phyloP scores from a whole-genome alignment of 1,140 invertebrate species.

The Anoplolepis gracilipes region DNA sequence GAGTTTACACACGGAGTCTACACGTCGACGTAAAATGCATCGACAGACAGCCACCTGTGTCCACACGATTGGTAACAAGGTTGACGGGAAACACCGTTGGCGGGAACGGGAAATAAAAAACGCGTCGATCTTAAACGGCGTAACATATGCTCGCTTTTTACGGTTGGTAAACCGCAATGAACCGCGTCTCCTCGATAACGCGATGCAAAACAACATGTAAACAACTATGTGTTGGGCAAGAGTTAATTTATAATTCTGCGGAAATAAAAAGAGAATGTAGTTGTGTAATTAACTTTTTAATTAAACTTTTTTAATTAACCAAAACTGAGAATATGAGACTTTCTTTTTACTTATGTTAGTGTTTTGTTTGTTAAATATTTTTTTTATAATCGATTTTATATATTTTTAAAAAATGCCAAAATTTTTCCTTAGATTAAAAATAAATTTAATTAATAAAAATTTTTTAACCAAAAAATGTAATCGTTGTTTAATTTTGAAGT shows the following conservation, averaged over 20 bases:
- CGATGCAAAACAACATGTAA: slow-evolving; percentile 9
- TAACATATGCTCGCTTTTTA: slow-evolving; percentile 48
- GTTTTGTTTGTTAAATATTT: not conserved
- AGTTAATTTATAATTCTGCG: slow-evolving; percentile 16
- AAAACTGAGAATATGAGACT: no score
- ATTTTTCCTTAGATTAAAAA: no score
- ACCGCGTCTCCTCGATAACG: slow-evolving; percentile 34
- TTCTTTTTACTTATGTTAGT: not conserved
- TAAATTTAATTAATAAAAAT: not conserved
- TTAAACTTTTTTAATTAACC: no score
- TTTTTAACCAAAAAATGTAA: not conserved
- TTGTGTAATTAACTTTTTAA: no score
- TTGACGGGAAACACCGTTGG: not conserved
- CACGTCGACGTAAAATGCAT: slow-evolving; percentile 69
- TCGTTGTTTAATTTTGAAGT: not conserved
- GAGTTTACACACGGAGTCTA: slow-evolving; percentile 68
- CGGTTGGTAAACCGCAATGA: slow-evolving; percentile 34
- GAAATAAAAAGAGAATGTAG: no score
- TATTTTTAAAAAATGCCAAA: not conserved
- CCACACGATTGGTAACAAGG: slow-evolving; percentile 56
- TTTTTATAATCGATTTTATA: not conserved
- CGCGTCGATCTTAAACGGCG: not conserved
- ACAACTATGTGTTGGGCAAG: not conserved
- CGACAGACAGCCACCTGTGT: slow-evolving; percentile 69
- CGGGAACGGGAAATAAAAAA: slow-evolving; percentile 25